Base-by-base conservation (phyloP, 2,888 invertebrate species). In the Masnerella sp. region DNA sequence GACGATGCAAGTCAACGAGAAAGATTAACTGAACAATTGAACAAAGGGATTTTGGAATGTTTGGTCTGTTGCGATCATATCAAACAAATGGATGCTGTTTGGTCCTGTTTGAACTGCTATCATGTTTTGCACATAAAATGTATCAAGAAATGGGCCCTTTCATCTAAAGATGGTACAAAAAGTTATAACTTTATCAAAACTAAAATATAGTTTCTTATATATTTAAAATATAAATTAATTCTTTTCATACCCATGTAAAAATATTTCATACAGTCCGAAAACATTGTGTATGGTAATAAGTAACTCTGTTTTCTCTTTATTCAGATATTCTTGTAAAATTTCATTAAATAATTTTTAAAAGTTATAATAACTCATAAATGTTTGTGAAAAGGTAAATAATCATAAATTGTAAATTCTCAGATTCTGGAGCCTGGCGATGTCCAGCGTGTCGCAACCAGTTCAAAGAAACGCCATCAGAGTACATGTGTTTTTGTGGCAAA, bases 51-150 rank as follows among this genome's bases (percentile, higher is more conserved):
- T 0, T 90, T 97, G 68, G 99, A 99, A 87, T 99, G 99, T 86
- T 91, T 98, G 80, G 96, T 99, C 11, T 99, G 99, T 85, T 98
- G 96, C 83, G 97, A 97, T 79, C 90, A 91, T 49, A 93, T 99
- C 30, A 92, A 93, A 74, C 93, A 94, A 75, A 91, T 90, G 22
- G 94, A 96, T 80, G 90, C 93, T 2, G 92, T 96, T 25, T 99
- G 99, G 98, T 95, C 94, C 1, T 99, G 99, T 85, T 88, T 89
- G 74, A 95, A 94, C 81, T 99, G 99, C 84, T 97, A 93, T 88
- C 96, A 98, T 86, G 94, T 98, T 58, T 91, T 98, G 75, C 99
- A 99, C 89, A 90, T 99, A 9, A 91, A 91, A 72, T 99, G 99
- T 86, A 93, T 96, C 69, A 92, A 93, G 77, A 95, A 95, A 82